These are phyloP conservation scores for Leuctra nigra DNA, from an alignment of 2,888 invertebrate genomes.

Conservation along the genomic window DNA sequence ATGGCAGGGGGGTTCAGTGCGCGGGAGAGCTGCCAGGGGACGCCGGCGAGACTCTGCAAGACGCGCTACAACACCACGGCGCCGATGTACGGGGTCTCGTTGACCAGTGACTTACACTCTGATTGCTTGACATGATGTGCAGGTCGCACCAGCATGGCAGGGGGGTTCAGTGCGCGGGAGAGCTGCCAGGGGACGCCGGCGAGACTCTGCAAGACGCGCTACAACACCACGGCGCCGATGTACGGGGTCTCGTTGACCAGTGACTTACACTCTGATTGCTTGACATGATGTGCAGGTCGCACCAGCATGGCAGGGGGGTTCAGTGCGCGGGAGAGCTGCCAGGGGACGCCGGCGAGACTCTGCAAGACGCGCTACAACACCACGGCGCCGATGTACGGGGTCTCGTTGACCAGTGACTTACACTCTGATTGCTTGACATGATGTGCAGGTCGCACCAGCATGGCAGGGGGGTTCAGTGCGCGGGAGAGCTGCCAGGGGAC, in stretches of 20 bases:
- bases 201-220: conserved; percentile 78
- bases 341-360: conserved; percentile 65
- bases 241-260: conserved; percentile 91
- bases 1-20: conserved; percentile 33
- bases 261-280: too few relatives aligned
- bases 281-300: too few relatives aligned
- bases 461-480: too few relatives aligned
- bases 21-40: conserved; percentile 48
- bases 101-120: too few relatives aligned
- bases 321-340: too few relatives aligned
- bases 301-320: too few relatives aligned
- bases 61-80: conserved; percentile 90
- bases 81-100: conserved; percentile 89
- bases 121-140: too few relatives aligned
- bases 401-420: conserved; percentile 86
- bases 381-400: conserved; percentile 92
- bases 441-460: too few relatives aligned
- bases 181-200: conserved; percentile 59
- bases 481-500: conserved; percentile 58
- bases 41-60: conserved; percentile 72
- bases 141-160: too few relatives aligned
- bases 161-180: conserved; percentile 32
- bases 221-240: conserved; percentile 91
- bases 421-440: too few relatives aligned
- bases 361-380: conserved; percentile 89